phyloP scores from a whole-genome alignment of 2,797 vertebrate species.

The Erpetoichthys calabaricus region DNA sequence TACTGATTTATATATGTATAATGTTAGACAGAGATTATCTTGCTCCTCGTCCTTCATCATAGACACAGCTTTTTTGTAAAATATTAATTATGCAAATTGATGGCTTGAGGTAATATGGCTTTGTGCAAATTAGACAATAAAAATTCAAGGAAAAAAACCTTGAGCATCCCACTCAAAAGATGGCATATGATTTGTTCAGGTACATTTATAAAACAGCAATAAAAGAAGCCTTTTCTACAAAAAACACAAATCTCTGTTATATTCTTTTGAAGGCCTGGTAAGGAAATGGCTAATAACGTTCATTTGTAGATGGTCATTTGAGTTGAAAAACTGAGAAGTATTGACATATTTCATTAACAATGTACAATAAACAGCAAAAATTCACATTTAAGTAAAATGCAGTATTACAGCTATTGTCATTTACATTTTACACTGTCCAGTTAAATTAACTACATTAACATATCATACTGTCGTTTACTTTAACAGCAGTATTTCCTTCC shows the following conservation, averaged over 20 bases:
- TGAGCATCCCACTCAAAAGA: slow-evolving; percentile 36
- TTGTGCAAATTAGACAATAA: slow-evolving; percentile 40
- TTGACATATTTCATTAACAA: too few species aligned
- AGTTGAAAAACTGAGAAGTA: too few species aligned
- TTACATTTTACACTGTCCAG: too few species aligned
- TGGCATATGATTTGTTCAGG: slow-evolving; percentile 19
- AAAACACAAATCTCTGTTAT: background rate
- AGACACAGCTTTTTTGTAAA: slow-evolving; percentile 29
- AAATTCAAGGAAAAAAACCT: slow-evolving; percentile 25
- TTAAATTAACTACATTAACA: too few species aligned
- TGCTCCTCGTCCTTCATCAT: slow-evolving; percentile 21
- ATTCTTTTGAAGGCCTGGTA: background rate
- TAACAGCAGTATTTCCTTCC: too few species aligned
- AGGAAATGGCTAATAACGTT: background rate
- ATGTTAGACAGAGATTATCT: background rate
- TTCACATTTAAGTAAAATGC: too few species aligned
- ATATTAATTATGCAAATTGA: slow-evolving; percentile 51
- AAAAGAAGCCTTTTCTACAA: slow-evolving; percentile 5
- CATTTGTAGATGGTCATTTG: too few species aligned
- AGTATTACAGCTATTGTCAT: too few species aligned
- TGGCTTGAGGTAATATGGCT: slow-evolving; percentile 44
- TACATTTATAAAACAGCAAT: slow-evolving; percentile 33
- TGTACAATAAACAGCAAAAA: too few species aligned
- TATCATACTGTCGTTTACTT: too few species aligned
- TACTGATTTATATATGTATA: too few species aligned